Evolutionary conservation across 92 coral and sea anemone species (phyloP).

Genomic region (Phenganax stokvisi): DNA sequence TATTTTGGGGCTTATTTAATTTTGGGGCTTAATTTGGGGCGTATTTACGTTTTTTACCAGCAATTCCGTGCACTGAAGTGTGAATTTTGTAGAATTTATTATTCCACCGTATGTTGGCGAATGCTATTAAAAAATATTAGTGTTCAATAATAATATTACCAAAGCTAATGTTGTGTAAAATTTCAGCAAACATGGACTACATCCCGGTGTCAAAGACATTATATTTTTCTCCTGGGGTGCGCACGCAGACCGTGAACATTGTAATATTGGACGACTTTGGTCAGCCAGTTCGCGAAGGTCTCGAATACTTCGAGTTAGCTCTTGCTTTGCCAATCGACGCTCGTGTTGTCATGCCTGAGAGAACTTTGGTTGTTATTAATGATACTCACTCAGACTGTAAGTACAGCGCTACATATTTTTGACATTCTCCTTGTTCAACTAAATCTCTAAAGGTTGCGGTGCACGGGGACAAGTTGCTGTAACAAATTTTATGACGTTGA

Average conservation of each 20-base stretch:
- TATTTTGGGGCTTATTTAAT: too few relatives aligned
- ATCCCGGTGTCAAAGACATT: constrained; percentile 69
- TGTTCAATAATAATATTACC: neutral
- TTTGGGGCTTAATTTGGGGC: too few relatives aligned
- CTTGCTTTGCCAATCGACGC: constrained; percentile 79
- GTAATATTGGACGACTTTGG: constrained; percentile 86
- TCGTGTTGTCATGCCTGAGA: constrained; percentile 52
- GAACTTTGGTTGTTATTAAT: constrained; percentile 57
- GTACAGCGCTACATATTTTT: constrained; percentile 17
- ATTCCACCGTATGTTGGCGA: too few relatives aligned
- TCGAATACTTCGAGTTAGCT: constrained; percentile 69
- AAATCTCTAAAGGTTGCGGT: neutral
- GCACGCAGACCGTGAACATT: constrained; percentile 57
- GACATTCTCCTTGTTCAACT: neutral
- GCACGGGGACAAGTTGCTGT: too few relatives aligned
- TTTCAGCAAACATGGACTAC: constrained; percentile 79
- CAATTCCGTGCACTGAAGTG: too few relatives aligned
- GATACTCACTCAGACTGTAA: constrained; percentile 82
- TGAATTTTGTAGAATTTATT: too few relatives aligned
- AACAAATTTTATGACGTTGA: too few relatives aligned
- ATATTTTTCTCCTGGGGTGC: constrained; percentile 68
- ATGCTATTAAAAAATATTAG: neutral
- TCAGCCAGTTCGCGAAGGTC: constrained; percentile 75
- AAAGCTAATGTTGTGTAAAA: neutral
- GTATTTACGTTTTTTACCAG: too few relatives aligned